Evolutionary conservation across 35 echinoderm and acorn worm genomes (phyloP).

Genomic region (Stichopus chloronotus): DNA sequence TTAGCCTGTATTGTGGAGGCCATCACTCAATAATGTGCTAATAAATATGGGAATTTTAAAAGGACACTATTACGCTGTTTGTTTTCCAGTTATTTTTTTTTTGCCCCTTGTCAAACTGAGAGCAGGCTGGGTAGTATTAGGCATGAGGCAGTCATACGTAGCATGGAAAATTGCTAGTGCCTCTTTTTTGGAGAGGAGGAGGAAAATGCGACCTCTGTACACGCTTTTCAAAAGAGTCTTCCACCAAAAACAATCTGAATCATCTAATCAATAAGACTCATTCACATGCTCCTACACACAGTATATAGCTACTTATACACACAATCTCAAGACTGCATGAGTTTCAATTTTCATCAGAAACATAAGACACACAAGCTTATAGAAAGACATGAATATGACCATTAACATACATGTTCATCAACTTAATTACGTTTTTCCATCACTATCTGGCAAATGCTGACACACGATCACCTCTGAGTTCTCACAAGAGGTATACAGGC

Average conservation of each 20-base stretch:
- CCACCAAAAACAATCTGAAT: not conserved
- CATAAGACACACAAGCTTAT: not conserved
- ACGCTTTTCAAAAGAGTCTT: not conserved
- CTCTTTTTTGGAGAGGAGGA: not conserved
- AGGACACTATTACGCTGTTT: not conserved
- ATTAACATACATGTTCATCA: too few relatives aligned
- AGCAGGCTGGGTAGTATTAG: not conserved
- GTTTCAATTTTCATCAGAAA: slow-evolving; percentile 12
- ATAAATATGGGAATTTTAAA: not conserved
- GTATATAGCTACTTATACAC: not conserved
- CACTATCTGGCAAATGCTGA: too few relatives aligned
- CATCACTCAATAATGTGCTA: not conserved
- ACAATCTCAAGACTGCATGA: slow-evolving; percentile 4
- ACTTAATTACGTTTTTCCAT: too few relatives aligned
- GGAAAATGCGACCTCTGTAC: not conserved
- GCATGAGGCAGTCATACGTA: not conserved
- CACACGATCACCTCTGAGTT: too few relatives aligned
- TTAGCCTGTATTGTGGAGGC: slow-evolving; percentile 2
- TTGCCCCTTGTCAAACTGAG: slow-evolving; percentile 15
- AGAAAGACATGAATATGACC: too few relatives aligned
- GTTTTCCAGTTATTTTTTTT: not conserved
- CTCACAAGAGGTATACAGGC: too few relatives aligned
- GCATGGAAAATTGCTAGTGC: not conserved
- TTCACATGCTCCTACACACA: slow-evolving; percentile 14
- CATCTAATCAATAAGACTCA: slow-evolving; percentile 16